Percentiles rank a stretch among this genome's conserved stretches.
Conservation (phyloP, 1,140 invertebrate genomes). For the Diorhabda sublineata region DNA sequence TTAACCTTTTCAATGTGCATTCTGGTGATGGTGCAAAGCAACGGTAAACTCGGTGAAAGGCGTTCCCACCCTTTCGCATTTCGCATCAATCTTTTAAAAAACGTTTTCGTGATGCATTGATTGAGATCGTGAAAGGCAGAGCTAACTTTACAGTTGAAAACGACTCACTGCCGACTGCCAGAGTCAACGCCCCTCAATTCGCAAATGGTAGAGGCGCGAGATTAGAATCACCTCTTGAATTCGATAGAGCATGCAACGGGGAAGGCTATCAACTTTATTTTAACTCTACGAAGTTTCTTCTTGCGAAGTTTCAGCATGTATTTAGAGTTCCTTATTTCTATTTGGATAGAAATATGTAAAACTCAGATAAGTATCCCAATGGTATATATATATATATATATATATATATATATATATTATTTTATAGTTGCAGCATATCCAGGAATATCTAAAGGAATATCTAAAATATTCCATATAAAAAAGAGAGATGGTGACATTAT, state of each 20-base stretch:
- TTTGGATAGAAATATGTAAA: no score
- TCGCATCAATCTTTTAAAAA: conserved; percentile 25
- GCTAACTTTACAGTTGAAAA: conserved; percentile 14
- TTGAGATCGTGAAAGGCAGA: conserved; percentile 20
- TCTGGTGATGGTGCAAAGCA: conserved; percentile 5
- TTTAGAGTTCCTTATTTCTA: neutral
- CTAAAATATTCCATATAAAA: no score
- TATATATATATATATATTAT: no score
- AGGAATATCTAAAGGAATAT: no score
- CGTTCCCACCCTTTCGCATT: conserved; percentile 22
- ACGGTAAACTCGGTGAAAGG: neutral
- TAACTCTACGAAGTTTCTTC: neutral
- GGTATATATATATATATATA: no score
- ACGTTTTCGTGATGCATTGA: conserved; percentile 26
- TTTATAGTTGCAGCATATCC: no score
- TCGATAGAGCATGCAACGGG: conserved; percentile 7
- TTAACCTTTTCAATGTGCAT: conserved; percentile 11
- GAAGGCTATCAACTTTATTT: conserved; percentile 5
- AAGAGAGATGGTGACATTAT: no score
- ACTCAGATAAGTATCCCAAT: no score
- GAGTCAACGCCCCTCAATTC: conserved; percentile 15
- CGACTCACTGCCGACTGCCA: conserved; percentile 4
- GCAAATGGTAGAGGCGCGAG: conserved; percentile 20
- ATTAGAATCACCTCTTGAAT: conserved; percentile 23
- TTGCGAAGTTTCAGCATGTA: neutral